Evolutionary conservation across 1,140 invertebrate genomes (phyloP).

Genomic region (Sarcophaga bullata): DNA sequence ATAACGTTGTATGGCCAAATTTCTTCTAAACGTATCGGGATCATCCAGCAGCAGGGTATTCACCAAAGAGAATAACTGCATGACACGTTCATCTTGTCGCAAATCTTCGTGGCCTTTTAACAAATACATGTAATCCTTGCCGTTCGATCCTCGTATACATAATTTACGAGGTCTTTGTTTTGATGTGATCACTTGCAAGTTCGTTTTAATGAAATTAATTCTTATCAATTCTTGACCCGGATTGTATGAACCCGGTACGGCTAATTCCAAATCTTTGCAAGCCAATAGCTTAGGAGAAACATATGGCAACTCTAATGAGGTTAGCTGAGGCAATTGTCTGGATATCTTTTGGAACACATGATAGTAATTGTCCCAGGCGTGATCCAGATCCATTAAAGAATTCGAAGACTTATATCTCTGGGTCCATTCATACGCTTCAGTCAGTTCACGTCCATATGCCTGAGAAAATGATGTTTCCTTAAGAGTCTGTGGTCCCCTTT

Average conservation of each 20-base stretch:
- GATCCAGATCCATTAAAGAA: conserved; percentile 91
- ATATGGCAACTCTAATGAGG: conserved; percentile 91
- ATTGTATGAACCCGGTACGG: conserved; percentile 95
- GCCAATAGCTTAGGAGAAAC: conserved; percentile 92
- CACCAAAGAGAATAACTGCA: conserved; percentile 99
- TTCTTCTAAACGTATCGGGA: conserved; percentile 93
- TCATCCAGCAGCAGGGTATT: conserved; percentile 95
- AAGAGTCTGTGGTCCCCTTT: conserved; percentile 91
- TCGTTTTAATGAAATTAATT: conserved; percentile 87
- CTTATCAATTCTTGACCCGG: conserved; percentile 77
- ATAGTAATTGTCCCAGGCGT: conserved; percentile 99
- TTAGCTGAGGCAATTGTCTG: conserved; percentile 90
- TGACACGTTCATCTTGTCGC: conserved; percentile 97
- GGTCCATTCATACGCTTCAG: conserved; percentile 95
- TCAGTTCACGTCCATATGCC: conserved; percentile 93
- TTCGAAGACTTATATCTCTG: conserved; percentile 84
- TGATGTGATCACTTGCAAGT: conserved; percentile 91
- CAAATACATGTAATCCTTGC: conserved; percentile 98
- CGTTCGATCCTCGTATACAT: conserved; percentile 93
- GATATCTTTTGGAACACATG: conserved; percentile 96
- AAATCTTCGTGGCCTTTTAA: conserved; percentile 99
- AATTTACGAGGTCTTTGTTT: conserved; percentile 97
- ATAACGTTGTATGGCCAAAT: conserved; percentile 95
- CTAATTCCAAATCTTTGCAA: conserved; percentile 92
- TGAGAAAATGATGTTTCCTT: conserved; percentile 98